These are phyloP conservation scores for Mandrillus leucophaeus DNA, from an alignment of 2,113 vertebrate genomes.

Conservation along the genomic window DNA sequence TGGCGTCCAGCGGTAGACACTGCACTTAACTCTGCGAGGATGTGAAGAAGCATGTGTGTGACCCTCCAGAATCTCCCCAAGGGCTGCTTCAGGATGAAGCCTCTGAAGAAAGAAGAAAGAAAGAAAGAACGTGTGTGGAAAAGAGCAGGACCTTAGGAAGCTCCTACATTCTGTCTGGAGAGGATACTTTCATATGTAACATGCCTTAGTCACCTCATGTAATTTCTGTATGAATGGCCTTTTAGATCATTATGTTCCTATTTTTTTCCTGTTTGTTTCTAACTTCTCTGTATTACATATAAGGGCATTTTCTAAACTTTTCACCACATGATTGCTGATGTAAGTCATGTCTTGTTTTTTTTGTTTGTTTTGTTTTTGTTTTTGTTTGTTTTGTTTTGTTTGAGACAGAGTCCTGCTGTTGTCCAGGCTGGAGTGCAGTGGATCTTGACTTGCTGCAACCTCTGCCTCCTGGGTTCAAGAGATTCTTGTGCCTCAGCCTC, in stretches of 20 bases:
- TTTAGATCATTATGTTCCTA: not conserved
- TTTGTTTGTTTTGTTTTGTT: no score
- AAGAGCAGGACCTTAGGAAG: not conserved
- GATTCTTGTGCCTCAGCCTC: no score
- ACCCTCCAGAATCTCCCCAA: not conserved
- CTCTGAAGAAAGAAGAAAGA: not conserved
- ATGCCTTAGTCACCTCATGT: not conserved
- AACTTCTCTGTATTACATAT: not conserved
- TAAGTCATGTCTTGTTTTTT: no score
- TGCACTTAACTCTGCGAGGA: not conserved
- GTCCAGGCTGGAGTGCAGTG: no score
- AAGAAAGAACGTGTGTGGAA: not conserved
- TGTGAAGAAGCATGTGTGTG: not conserved
- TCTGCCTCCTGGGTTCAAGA: no score
- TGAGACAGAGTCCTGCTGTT: no score
- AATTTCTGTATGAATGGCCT: not conserved
- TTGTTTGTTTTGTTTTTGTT: no score
- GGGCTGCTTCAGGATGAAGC: not conserved
- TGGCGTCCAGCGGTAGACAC: accelerated
- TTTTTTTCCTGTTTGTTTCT: not conserved
- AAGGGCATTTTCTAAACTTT: not conserved
- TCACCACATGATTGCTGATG: not conserved
- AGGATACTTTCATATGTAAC: not conserved
- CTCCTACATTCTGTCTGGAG: not conserved
- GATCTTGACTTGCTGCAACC: no score